phyloP scores from a whole-genome alignment of 1,140 invertebrate species.

The Apis dorsata region DNA sequence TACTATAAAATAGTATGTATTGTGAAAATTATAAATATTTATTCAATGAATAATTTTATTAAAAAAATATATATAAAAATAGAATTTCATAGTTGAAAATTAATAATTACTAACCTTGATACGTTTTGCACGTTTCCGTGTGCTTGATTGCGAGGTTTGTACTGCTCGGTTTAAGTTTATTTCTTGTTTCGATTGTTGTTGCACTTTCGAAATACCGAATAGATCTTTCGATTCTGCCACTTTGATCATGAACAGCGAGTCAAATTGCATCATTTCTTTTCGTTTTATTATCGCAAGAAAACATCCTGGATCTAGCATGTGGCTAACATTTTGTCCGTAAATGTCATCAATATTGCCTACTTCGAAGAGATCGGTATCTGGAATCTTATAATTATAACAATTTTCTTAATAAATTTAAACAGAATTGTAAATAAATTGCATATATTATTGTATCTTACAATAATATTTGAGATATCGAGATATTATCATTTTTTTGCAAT shows the following conservation, averaged over 20 bases:
- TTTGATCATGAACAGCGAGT: slow-evolving; percentile 89
- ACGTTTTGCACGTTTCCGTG: slow-evolving; percentile 66
- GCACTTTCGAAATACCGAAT: slow-evolving; percentile 81
- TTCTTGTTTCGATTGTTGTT: slow-evolving; percentile 61
- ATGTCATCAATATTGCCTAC: slow-evolving; percentile 70
- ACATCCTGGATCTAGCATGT: slow-evolving; percentile 82
- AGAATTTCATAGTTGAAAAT: too few relatives aligned
- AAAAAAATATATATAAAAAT: too few relatives aligned
- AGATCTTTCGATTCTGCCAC: slow-evolving; percentile 88
- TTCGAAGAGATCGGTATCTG: slow-evolving; percentile 87
- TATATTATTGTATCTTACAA: slow-evolving; percentile 33
- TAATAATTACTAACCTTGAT: slow-evolving; percentile 65
- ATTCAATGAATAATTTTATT: too few relatives aligned
- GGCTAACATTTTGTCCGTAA: slow-evolving; percentile 59
- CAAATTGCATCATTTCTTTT: slow-evolving; percentile 86
- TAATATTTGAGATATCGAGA: background rate
- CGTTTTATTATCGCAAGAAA: slow-evolving; percentile 86
- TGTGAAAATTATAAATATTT: too few relatives aligned
- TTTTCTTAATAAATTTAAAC: background rate
- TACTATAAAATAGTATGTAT: too few relatives aligned
- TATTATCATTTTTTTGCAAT: background rate
- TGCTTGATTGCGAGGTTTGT: slow-evolving; percentile 45
- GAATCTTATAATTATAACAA: slow-evolving; percentile 79
- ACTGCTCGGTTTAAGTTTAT: slow-evolving; percentile 46
- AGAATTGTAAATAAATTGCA: background rate